These are phyloP conservation scores for Aldabrachelys gigantea DNA, from an alignment of 2,113 vertebrate genomes.

Conservation along the genomic window DNA sequence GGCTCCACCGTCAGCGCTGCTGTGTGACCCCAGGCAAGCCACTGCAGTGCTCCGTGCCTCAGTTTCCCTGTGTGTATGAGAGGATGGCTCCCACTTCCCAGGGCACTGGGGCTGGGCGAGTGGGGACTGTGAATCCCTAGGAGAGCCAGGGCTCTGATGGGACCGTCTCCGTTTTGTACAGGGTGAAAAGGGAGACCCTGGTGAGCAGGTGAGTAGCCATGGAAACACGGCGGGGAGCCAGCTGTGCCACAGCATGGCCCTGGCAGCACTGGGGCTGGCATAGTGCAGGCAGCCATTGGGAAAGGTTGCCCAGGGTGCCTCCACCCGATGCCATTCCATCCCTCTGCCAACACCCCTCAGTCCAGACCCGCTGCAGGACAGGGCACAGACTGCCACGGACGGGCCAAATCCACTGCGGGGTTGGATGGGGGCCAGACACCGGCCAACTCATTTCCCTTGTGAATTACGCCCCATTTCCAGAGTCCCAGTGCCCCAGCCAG, in stretches of 20 bases:
- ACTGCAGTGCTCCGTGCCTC: not conserved
- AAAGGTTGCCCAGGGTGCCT: not conserved
- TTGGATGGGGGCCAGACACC: not conserved
- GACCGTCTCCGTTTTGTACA: constrained; percentile 34
- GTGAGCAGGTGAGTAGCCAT: constrained; percentile 60
- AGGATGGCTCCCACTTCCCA: not conserved
- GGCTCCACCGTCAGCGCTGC: not conserved
- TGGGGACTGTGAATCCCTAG: not conserved
- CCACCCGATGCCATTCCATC: not conserved
- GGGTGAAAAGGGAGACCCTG: constrained; percentile 73
- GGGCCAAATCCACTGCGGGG: not conserved
- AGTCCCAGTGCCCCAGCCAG: not conserved
- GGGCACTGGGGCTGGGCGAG: not conserved
- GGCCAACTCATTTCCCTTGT: not conserved
- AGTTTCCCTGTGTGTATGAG: not conserved
- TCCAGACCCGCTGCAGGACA: not conserved
- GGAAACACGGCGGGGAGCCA: not conserved
- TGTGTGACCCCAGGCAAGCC: not conserved
- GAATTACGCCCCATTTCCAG: not conserved
- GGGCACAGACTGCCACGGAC: rapidly evolving
- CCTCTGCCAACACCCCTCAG: rapidly evolving
- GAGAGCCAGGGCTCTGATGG: rapidly evolving
- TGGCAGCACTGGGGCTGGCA: not conserved
- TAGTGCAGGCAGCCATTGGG: rapidly evolving
- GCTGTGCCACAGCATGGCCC: not conserved